A percentile compares a stretch with the other conserved stretches of the same genome.
Conservation (phyloP, 2,113 vertebrate genomes). For the Penelope pileata region DNA sequence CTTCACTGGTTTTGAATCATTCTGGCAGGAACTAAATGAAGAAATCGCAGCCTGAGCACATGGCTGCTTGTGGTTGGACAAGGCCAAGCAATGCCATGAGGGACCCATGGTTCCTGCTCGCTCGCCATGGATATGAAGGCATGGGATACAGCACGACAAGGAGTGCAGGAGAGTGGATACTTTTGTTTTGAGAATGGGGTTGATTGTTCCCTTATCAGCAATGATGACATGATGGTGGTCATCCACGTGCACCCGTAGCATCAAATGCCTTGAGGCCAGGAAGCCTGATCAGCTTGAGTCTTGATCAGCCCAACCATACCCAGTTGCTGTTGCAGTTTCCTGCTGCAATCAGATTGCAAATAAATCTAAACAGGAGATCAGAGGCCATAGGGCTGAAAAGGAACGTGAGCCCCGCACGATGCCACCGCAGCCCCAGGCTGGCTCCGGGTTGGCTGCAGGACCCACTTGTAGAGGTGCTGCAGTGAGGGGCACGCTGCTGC, state of each 20-base stretch:
- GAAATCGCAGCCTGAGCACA: not conserved
- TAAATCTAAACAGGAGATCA: not conserved
- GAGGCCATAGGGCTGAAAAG: not conserved
- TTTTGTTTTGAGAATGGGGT: not conserved
- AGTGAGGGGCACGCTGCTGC: not conserved
- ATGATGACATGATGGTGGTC: not conserved
- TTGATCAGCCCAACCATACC: not conserved
- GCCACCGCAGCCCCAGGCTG: not conserved
- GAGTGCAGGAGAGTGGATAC: not conserved
- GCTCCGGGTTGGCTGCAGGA: not conserved
- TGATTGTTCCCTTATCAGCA: not conserved
- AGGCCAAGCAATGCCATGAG: no score
- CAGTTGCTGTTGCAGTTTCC: not conserved
- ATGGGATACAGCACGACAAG: not conserved
- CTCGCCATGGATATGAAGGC: no score
- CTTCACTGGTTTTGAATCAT: not conserved
- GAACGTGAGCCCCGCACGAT: not conserved
- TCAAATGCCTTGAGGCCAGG: not conserved
- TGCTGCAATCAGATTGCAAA: not conserved
- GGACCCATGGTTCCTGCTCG: no score
- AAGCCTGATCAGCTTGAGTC: not conserved
- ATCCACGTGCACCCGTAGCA: not conserved
- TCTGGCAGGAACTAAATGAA: not conserved
- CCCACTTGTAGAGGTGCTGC: not conserved
- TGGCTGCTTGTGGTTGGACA: not conserved